Evolutionary conservation across 2,888 invertebrate genomes (phyloP).

Genomic region (Drosophila kuntzei): DNA sequence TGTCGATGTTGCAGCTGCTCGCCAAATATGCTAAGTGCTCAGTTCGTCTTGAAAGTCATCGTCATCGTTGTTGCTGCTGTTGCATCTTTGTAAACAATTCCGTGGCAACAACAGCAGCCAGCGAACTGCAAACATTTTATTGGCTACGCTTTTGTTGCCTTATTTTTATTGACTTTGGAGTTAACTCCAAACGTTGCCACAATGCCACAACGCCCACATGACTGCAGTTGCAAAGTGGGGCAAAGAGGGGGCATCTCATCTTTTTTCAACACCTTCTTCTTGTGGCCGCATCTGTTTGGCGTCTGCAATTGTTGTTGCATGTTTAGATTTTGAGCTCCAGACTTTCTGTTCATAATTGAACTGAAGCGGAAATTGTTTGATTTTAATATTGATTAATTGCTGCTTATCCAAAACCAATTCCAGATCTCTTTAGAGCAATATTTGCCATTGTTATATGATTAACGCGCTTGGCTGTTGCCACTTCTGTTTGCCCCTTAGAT

Average conservation of each 20-base stretch:
- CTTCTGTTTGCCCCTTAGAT: conserved; percentile 15
- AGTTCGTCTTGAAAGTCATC: conserved; percentile 24
- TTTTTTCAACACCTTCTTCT: conserved; percentile 79
- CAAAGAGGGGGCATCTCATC: conserved; percentile 35
- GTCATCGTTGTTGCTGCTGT: conserved; percentile 21
- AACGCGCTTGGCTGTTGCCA: conserved; percentile 49
- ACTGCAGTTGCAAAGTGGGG: conserved; percentile 6
- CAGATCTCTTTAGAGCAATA: neutral
- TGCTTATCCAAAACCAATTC: conserved; percentile 20
- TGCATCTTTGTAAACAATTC: conserved; percentile 71
- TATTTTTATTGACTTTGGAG: conserved; percentile 70
- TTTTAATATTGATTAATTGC: conserved; percentile 68
- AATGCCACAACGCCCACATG: conserved; percentile 47
- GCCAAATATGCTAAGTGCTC: conserved; percentile 74
- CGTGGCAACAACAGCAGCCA: conserved; percentile 31
- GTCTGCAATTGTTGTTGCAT: conserved; percentile 46
- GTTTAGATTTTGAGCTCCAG: conserved; percentile 46
- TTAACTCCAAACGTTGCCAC: conserved; percentile 59
- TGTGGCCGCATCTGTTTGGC: conserved; percentile 72
- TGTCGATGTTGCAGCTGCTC: conserved; percentile 67
- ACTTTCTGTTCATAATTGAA: conserved; percentile 69
- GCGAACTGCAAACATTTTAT: conserved; percentile 74
- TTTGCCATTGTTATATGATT: conserved; percentile 57
- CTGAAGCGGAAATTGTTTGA: conserved; percentile 59
- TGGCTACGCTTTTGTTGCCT: conserved; percentile 65